Base-by-base conservation (phyloP, 1,140 invertebrate species). In the Thaumetopoea pityocampa region DNA sequence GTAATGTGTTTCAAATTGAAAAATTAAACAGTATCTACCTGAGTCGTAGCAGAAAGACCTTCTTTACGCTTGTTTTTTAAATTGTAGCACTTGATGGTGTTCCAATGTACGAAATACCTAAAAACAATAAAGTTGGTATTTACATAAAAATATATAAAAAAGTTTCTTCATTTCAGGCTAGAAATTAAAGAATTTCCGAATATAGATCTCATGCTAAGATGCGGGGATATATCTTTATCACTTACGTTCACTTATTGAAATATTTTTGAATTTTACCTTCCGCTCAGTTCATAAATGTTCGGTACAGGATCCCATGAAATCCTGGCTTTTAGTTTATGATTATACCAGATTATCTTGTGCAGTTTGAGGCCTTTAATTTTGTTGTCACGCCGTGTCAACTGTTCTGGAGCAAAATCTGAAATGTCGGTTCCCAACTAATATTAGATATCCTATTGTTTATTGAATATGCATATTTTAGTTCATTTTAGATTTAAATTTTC, bases 291-390 rank as follows among this genome's bases (percentile, higher is more conserved):
- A 9, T 63, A 36, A 16, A 55, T 54, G 9, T 15, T 44, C 11
- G 48, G 29, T 5, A 42, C 22, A 1, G 77, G 59, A 27, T 81
- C 82, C 87, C 87, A 88, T 11, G 74, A 56, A 33, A 88, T 80
- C 51, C 68, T 81, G 0, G 86, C 86, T 38, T 77, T 76, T 8
- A 88, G 50, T 41, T 84, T 80, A 37, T 81, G 69, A 36, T 85
- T 79, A 22, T 73, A 68, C 86, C 86, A 87, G 27, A 79, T 72
- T n/a, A 88, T 63, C 58, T 85, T 86, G 28, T 86, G 69, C 23
- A 88, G 41, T 42, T 81, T 79, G 0, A 88, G 51, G 26, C 69
- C 79, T 51, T 81, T 84, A 38, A 87, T 80, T 30, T 63, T 70
- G 7, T 61, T 61, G 19, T 52, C 57, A 26, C 66, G 61, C 8